Base-by-base conservation (phyloP, 2,888 invertebrate genomes). In the Orthonevra nobilis region DNA sequence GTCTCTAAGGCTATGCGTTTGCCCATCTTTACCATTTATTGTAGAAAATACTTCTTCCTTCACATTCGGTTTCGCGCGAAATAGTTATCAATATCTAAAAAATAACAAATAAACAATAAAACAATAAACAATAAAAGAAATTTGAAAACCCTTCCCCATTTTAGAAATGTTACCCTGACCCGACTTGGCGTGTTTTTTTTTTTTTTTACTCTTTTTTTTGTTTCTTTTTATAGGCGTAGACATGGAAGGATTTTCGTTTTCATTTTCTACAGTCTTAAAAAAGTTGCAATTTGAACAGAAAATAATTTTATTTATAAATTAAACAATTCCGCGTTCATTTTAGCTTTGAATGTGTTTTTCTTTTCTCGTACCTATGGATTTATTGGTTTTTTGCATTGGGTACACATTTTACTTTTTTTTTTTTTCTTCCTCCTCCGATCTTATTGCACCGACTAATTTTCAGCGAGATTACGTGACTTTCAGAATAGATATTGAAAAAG, bases 1-100 rank as follows among this genome's bases (percentile, higher is more conserved):
- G 82, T 75, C 52, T 83, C 83, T 9, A 83, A 61, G 68, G 77
- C 73, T 72, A 86, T 84, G 23, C 88, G 85, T 81, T 88, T 87
- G 56, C 87, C 87, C 87, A 87, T 87, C 15, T 75, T 61, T 61
- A 38, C 40, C 10, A 44, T 14, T 9, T 48, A 10, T 12, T 32
- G 10, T 12, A 34, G 15, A 36, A 40, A 44, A 15, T 19, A 3
- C 23, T 23, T 15, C 15, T n/a, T 10, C 3, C 28, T 23, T 15
- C 23, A 54, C 26, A 54, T 60, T 19, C 14, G 20, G n/a, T 7
- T 3, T 19, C 9, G n/a, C n/a, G n/a, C n/a, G n/a, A n/a, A n/a
- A n/a, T n/a, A n/a, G n/a, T n/a, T n/a, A 9, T 38, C 10, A 36
- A 38, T 36, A 26, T 23, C 61, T 68, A n/a, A 6, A 68, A 40